phyloP scores from a whole-genome alignment of 2,113 vertebrate species.

The Natator depressus region DNA sequence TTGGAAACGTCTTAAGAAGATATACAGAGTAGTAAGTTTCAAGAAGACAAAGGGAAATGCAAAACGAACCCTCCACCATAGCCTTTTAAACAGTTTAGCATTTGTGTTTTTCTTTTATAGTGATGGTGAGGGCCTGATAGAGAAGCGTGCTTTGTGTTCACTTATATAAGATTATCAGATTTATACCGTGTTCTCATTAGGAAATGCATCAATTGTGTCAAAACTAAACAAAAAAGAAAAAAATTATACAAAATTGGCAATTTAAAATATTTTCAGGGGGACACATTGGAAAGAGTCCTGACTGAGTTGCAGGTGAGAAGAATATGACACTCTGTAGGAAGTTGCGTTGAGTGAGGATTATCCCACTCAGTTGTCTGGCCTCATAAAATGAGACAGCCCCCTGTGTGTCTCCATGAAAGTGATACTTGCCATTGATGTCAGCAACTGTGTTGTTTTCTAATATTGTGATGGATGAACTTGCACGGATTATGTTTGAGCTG shows the following conservation, averaged over 20 bases:
- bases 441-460: neutral
- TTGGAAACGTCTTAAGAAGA: neutral
- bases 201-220: constrained; percentile 1
- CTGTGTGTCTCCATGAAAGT: constrained; percentile 62
- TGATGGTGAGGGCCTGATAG: neutral
- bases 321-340: neutral
- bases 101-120: constrained; percentile 5
- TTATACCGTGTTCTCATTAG: constrained; percentile 9
- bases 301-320: neutral
- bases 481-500: constrained; percentile 48
- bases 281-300: neutral
- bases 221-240: neutral
- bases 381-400: constrained; percentile 53
- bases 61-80: neutral
- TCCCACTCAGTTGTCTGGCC: constrained; percentile 64
- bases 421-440: constrained; percentile 60
- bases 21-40: neutral
- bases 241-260: neutral
- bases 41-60: neutral
- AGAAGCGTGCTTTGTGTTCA: neutral
- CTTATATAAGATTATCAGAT: neutral
- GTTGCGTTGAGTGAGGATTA: neutral
- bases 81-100: neutral
- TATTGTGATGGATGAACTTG: constrained; percentile 49
- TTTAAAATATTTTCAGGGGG: constrained; percentile 8